Base-by-base conservation (phyloP, 1,140 invertebrate genomes). In the Pseudobourletiella spinata region DNA sequence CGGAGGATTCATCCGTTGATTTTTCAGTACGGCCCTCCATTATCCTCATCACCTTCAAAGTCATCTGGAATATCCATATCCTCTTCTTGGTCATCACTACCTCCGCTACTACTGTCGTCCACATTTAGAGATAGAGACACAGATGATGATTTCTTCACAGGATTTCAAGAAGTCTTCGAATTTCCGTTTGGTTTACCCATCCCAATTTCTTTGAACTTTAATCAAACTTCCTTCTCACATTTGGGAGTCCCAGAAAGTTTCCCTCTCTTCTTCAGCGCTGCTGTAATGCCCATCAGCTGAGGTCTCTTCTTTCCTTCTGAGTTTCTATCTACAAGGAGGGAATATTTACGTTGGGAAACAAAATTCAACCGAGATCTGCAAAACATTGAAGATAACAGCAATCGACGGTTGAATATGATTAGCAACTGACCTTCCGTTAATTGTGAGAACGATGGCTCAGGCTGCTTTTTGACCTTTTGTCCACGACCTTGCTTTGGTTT, bases 381-480 rank as follows among this genome's bases (percentile, higher is more conserved):
- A n/a, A n/a, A n/a, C n/a, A 11, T 39, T 39, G n/a, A 39, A 39
- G 8, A 48, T n/a, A n/a, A n/a, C n/a, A n/a, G n/a, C n/a, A n/a
- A n/a, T n/a, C n/a, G n/a, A n/a, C 91, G 80, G 59, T 91, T 91
- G 91, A 95, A 94, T 67, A 25, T 35, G n/a, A n/a, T n/a, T n/a
- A n/a, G n/a, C n/a, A 46, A 52, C 24, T 55, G 30, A 55, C 52
- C 52, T 32, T 29, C 52, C 18, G 28, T 24, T 39, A 55, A 55
- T 22, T 35, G 57, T 65, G 81, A 81, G 72, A 91, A 86, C 48
- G 77, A 76, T 8, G 90, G 90, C 66, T 87, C 81, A 57, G 82
- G 81, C 71, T 93, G 91, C 74, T 93, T 93, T 66, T 83, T 86
- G 0, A 88, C 79, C 78, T 93, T 95, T 63, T 83, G 81, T 1